Base-by-base conservation (phyloP, 2,888 invertebrate species). In the Trachelus stipa region DNA sequence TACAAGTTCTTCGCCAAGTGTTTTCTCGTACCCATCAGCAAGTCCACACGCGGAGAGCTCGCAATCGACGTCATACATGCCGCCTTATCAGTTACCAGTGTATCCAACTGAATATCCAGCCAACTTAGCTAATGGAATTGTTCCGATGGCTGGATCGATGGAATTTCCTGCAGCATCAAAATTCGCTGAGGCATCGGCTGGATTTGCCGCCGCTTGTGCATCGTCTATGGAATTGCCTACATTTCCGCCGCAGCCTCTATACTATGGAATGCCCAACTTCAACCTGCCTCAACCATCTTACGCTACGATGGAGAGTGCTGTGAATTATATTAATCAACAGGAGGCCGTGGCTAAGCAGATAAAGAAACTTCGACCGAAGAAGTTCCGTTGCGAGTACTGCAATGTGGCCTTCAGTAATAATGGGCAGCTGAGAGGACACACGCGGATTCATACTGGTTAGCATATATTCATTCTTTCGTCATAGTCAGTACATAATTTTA, bases 321-420 rank as follows among this genome's bases (percentile, higher is more conserved):
- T 87, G 0, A 83, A 87, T 3, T 76, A 86, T 11, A 81, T 91
- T 0, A 86, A 88, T 3, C 85, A 86, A 1, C 87, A 90, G 56
- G 91, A 91, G 12, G 82, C 81, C 0, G 87, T 79, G 0, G 88
- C 85, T 0, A 90, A 88, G 4, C 87, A 89, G 37, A 82, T 87
- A 76, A 93, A 95, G 83, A 96, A 97, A 87, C 95, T 96, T 85
- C 93, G 97, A 1, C 98, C 98, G 1, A 97, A 97, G 91, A 97
- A 97, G 88, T 98, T 98, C 91, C 95, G 97, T 84, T 98, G 98
- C 87, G 96, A 96, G 0, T 96, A 97, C 87, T 98, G 98, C 89
- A 94, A 96, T 85, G 97, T 97, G 0, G 97, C 97, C 0, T 98
- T 98, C 90, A 97, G 97, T n/a, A 98, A 98, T 90, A 98, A 97